phyloP scores from a whole-genome alignment of 2,113 vertebrate genomes.

The Oostethus manadensis region DNA sequence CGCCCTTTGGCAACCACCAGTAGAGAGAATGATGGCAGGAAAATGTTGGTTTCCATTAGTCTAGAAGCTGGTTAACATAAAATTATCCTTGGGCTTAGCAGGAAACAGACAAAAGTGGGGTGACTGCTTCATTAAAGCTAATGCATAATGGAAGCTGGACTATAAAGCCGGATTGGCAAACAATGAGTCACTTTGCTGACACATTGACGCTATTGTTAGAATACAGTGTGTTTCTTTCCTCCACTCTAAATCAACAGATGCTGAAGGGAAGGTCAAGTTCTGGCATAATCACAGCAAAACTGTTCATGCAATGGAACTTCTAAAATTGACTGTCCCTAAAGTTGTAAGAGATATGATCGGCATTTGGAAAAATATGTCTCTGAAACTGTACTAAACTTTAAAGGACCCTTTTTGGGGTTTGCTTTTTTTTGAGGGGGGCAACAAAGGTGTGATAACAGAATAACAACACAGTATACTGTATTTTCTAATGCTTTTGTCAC shows the following conservation, averaged over 20 bases:
- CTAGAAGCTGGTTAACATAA: conserved; percentile 62
- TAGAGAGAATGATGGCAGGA: conserved; percentile 51
- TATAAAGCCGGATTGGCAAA: conserved; percentile 36
- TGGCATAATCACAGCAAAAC: neutral
- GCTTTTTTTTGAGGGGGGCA: too few relatives aligned
- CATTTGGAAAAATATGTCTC: too few relatives aligned
- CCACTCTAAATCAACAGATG: conserved; percentile 4
- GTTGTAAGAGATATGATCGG: too few relatives aligned
- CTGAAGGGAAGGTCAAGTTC: neutral
- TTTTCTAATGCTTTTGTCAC: too few relatives aligned
- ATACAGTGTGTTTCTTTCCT: conserved; percentile 19
- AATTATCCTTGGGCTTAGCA: conserved; percentile 52
- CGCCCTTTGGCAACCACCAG: conserved; percentile 53
- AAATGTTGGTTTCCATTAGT: conserved; percentile 61
- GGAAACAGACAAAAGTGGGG: conserved; percentile 42
- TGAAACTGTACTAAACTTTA: too few relatives aligned
- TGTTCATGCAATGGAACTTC: too few relatives aligned
- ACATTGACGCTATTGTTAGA: conserved; percentile 2
- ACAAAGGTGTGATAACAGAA: too few relatives aligned
- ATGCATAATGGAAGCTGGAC: conserved; percentile 51
- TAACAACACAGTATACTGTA: too few relatives aligned
- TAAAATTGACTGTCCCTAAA: too few relatives aligned
- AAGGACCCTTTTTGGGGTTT: too few relatives aligned
- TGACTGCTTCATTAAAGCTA: conserved; percentile 56
- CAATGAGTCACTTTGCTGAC: conserved; percentile 22